phyloP scores from a whole-genome alignment of 2,888 invertebrate species.

The Drosophila parthenogenetica region DNA sequence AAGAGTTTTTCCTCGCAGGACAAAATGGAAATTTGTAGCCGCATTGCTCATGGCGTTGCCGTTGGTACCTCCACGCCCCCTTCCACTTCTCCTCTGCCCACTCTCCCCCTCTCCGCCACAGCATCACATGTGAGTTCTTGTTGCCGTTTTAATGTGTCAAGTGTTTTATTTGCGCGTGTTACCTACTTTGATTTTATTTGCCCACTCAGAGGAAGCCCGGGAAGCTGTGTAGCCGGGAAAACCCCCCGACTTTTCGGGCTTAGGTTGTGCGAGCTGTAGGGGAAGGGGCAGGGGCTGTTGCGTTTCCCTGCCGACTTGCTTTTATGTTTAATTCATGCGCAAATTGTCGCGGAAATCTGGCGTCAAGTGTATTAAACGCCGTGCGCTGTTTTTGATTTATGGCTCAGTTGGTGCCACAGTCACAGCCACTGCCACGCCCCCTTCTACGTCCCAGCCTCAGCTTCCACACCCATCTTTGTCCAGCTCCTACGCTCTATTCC shows the following conservation, averaged over 20 bases:
- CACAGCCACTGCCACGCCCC: conserved; percentile 12
- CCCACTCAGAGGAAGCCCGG: conserved; percentile 48
- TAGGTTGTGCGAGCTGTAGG: background rate
- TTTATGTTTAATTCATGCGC: conserved; percentile 80
- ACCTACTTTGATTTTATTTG: conserved; percentile 80
- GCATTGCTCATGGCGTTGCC: conserved; percentile 66
- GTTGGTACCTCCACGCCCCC: conserved; percentile 4
- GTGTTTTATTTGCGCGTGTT: conserved; percentile 80
- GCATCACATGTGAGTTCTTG: conserved; percentile 60
- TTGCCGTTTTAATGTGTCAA: conserved; percentile 77
- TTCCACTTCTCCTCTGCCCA: background rate
- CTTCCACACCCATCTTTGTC: background rate
- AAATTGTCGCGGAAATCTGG: conserved; percentile 80
- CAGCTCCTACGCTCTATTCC: background rate
- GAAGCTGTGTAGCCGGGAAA: conserved; percentile 5
- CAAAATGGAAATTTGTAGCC: conserved; percentile 78
- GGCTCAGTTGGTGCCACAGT: conserved; percentile 68
- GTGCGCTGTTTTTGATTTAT: conserved; percentile 76
- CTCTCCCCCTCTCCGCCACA: background rate
- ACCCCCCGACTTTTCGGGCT: conserved; percentile 20
- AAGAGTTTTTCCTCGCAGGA: conserved; percentile 44
- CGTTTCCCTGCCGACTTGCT: conserved; percentile 64
- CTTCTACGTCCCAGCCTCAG: background rate
- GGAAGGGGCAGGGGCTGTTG: conserved; percentile 16
- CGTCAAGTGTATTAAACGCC: conserved; percentile 77